Base-by-base conservation (phyloP, 2,797 vertebrate genomes). In the Cheirogaleus major region DNA sequence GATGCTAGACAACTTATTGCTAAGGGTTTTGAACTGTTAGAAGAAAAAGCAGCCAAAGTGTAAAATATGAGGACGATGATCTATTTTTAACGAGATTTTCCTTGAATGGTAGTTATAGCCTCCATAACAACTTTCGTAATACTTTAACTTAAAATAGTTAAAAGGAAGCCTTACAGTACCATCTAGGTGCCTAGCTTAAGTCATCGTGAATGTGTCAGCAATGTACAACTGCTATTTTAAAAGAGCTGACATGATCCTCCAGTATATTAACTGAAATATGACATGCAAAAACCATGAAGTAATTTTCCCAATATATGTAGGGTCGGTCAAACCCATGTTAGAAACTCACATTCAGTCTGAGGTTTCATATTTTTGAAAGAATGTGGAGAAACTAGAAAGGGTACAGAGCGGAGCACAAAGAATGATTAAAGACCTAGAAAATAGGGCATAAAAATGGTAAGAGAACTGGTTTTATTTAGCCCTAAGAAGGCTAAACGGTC, bases 61-160 rank as follows among this genome's bases (percentile, higher is more conserved):
- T 78, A 87, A 96, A 80, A 45, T 55, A 15, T n/a, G 43, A 30
- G 7, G 52, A 0, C 25, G n/a, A 41, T 55, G 17, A 50, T 85
- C 57, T 90, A 59, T 65, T 75, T 93, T 75, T 27, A 85, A 96
- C 81, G 5, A n/a, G 63, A 55, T 80, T 95, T 92, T 95, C 70
- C 75, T 93, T 52, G 38, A 92, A 50, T 69, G 63, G 43, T 57
- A 50, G 8, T 93, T 89, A 82, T 0, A 75, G 48, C 32, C n/a
- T 35, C 50, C 22, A 11, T 67, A 89, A 52, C 48, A 43, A 89
- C 43, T 87, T 93, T 67, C 61, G 52, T 35, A 45, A 85, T 38
- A 11, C 38, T 92, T 88, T 79, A 89, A 70, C 85, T 63, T 91
- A 90, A 95, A 91, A 93, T 72, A 95, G 81, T 86, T 88, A 61